phyloP scores from a whole-genome alignment of 2,797 vertebrate species.

The Xiphorhynchus erythropygius region DNA sequence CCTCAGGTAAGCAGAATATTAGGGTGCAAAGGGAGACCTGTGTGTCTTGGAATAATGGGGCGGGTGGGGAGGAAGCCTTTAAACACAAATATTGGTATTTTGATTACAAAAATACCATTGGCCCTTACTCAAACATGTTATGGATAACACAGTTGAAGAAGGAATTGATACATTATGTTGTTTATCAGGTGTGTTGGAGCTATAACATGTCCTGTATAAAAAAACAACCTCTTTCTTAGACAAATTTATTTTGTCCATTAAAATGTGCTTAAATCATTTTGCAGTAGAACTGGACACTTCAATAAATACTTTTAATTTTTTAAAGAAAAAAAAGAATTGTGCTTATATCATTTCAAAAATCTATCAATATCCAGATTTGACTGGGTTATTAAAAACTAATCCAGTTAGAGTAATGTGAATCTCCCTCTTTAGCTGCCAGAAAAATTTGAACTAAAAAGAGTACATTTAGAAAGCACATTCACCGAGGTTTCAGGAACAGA shows the following conservation, averaged over 20 bases:
- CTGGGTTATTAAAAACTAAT: background rate
- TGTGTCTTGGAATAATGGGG: fast-evolving
- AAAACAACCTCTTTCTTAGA: background rate
- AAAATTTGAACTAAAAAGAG: background rate
- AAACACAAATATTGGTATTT: background rate
- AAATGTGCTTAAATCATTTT: background rate
- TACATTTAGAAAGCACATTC: background rate
- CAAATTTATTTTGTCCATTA: background rate
- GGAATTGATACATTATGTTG: background rate
- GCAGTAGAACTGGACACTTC: background rate
- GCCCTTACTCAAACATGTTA: background rate
- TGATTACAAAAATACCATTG: background rate
- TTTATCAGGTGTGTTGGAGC: background rate
- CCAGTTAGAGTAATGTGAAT: background rate
- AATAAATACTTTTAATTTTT: background rate
- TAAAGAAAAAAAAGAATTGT: background rate
- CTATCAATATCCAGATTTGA: background rate
- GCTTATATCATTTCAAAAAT: background rate
- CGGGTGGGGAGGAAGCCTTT: background rate
- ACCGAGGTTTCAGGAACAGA: background rate
- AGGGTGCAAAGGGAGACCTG: background rate
- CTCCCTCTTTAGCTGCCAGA: background rate
- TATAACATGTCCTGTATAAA: background rate
- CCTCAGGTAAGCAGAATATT: background rate
- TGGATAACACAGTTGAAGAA: background rate